phyloP scores from a whole-genome alignment of 1,140 invertebrate species.

The Elymnias hypermnestra region DNA sequence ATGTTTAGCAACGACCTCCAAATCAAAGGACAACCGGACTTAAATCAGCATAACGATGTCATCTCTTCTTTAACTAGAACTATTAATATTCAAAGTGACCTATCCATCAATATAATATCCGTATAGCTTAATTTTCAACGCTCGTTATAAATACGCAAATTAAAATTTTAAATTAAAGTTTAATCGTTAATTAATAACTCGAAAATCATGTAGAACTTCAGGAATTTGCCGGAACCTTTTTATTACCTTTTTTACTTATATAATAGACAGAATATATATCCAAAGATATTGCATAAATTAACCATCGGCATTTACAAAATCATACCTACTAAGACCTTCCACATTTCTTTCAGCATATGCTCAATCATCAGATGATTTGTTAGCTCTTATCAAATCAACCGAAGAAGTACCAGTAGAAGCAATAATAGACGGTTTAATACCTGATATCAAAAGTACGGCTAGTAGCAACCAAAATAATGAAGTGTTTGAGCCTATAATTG shows the following conservation, averaged over 20 bases:
- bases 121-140: slow-evolving; percentile 13
- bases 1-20: slow-evolving; percentile 14
- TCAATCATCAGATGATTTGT: neutral
- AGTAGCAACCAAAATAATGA: slow-evolving; percentile 1
- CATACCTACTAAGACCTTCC: too few relatives aligned
- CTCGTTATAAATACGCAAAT: neutral
- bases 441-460: neutral
- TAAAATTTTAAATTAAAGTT: neutral
- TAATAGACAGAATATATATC: too few relatives aligned
- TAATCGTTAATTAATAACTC: neutral
- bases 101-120: slow-evolving; percentile 19
- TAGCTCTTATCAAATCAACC: neutral
- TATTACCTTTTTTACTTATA: too few relatives aligned
- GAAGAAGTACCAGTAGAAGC: neutral
- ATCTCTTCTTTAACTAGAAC: slow-evolving; percentile 11
- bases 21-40: slow-evolving; percentile 23
- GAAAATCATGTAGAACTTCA: too few relatives aligned
- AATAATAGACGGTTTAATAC: neutral
- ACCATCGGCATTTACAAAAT: too few relatives aligned
- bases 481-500: too few relatives aligned
- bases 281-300: too few relatives aligned
- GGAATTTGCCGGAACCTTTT: too few relatives aligned
- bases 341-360: neutral
- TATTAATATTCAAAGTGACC: slow-evolving; percentile 25
- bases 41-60: slow-evolving; percentile 24